These are phyloP conservation scores for Microdon myrmicae DNA, from an alignment of 2,888 invertebrate genomes.

Conservation along the genomic window DNA sequence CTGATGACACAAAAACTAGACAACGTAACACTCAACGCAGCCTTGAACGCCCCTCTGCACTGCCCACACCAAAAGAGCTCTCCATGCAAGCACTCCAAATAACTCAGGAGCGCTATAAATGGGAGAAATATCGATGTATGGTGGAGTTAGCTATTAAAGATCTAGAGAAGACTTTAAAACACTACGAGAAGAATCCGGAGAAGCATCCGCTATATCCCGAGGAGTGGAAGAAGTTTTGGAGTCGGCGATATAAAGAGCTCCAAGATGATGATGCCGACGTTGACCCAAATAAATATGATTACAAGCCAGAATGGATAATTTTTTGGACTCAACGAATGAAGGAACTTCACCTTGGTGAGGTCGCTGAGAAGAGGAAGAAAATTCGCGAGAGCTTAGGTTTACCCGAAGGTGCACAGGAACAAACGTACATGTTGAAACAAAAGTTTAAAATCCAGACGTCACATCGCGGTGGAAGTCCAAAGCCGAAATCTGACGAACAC, in stretches of 20 bases:
- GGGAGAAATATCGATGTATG: conserved; percentile 69
- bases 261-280: conserved; percentile 72
- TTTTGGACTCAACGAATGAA: conserved; percentile 87
- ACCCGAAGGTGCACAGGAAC: conserved; percentile 67
- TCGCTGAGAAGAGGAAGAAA: conserved; percentile 75
- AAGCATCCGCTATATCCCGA: conserved; percentile 88
- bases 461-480: conserved; percentile 10
- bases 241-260: conserved; percentile 81
- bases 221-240: conserved; percentile 93
- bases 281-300: conserved; percentile 83
- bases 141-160: conserved; percentile 65
- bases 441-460: conserved; percentile 60
- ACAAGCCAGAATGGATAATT: conserved; percentile 88
- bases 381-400: conserved; percentile 73
- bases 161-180: conserved; percentile 74
- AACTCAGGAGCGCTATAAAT: conserved; percentile 68
- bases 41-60: neutral
- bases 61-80: conserved; percentile 64
- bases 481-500: conserved; percentile 5
- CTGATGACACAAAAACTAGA: conserved; percentile 17
- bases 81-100: conserved; percentile 63
- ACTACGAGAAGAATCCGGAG: conserved; percentile 86
- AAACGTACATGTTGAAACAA: conserved; percentile 62
- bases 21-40: conserved; percentile 5
- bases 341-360: conserved; percentile 78